Conservation (phyloP, 2,113 vertebrate genomes). For the Lamprologus sp. region DNA sequence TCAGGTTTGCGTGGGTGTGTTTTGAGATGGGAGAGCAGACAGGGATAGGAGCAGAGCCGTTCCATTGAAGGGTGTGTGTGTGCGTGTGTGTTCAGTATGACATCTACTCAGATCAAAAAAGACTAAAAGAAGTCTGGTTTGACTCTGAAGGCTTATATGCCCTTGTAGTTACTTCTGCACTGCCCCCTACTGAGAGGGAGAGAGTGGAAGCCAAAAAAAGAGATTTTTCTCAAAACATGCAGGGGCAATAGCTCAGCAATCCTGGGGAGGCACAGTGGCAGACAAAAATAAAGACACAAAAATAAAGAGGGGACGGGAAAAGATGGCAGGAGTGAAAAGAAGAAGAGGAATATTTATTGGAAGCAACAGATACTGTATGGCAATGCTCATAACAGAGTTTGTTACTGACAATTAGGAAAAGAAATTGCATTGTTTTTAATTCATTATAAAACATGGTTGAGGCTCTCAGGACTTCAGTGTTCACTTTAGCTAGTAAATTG, state of each 20-base stretch:
- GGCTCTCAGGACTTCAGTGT: neutral
- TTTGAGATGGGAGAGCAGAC: slow-evolving; percentile 32
- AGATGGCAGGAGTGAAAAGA: neutral
- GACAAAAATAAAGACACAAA: slow-evolving; percentile 18
- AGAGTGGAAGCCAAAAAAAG: slow-evolving; percentile 24
- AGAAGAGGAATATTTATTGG: neutral
- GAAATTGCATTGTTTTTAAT: slow-evolving; percentile 23
- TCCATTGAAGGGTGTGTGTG: slow-evolving; percentile 27
- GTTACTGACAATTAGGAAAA: slow-evolving; percentile 30
- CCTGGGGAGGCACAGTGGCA: slow-evolving; percentile 26
- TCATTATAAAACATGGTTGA: slow-evolving; percentile 16
- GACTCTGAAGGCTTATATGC: slow-evolving; percentile 54
- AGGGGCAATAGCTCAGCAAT: slow-evolving; percentile 39
- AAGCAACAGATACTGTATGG: neutral
- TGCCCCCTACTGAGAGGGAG: slow-evolving; percentile 50
- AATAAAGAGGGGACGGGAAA: neutral
- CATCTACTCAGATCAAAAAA: slow-evolving; percentile 54
- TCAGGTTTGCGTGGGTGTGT: slow-evolving; percentile 41
- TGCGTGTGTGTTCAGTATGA: slow-evolving; percentile 39
- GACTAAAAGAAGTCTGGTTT: slow-evolving; percentile 57
- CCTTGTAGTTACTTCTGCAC: slow-evolving; percentile 61
- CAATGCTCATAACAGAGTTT: neutral
- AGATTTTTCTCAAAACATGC: slow-evolving; percentile 34
- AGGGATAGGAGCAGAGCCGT: slow-evolving; percentile 21
- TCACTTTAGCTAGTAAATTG: slow-evolving; percentile 14